A percentile compares a stretch with the other conserved stretches of the same genome.
Evolutionary conservation across 1,140 invertebrate species (phyloP).

Genomic region (Drepana arcuata): DNA sequence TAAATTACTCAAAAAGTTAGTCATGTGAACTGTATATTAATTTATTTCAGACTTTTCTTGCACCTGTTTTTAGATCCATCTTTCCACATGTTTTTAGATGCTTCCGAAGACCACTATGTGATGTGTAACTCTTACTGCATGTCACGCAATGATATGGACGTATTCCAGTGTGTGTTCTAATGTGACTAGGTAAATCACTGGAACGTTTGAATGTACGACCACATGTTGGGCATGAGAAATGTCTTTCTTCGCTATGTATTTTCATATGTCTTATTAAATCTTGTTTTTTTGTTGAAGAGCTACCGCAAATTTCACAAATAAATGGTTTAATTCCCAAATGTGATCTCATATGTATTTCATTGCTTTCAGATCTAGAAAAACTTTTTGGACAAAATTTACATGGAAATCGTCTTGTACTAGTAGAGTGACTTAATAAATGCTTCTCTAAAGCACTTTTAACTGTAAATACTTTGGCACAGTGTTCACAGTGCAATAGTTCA

Average conservation of each 20-base stretch:
- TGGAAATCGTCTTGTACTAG: slow-evolving; percentile 17
- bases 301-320: slow-evolving; percentile 43
- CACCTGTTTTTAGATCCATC: no score
- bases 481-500: slow-evolving; percentile 37
- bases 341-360: slow-evolving; percentile 23
- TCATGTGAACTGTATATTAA: no score
- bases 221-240: slow-evolving; percentile 39
- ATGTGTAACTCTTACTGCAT: slow-evolving; percentile 64
- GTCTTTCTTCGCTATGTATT: slow-evolving; percentile 38
- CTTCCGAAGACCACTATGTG: slow-evolving; percentile 33
- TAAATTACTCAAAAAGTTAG: no score
- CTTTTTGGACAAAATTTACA: slow-evolving; percentile 29
- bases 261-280: slow-evolving; percentile 34
- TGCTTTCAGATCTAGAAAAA: slow-evolving; percentile 21
- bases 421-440: slow-evolving; percentile 74
- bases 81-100: slow-evolving; percentile 20
- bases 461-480: slow-evolving; percentile 73
- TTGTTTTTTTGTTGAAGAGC: slow-evolving; percentile 25
- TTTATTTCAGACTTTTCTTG: no score
- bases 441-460: slow-evolving; percentile 69
- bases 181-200: slow-evolving; percentile 77
- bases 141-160: slow-evolving; percentile 82
- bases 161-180: slow-evolving; percentile 88
- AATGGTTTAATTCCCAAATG: slow-evolving; percentile 41
- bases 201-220: slow-evolving; percentile 80